A percentile compares a stretch with the other conserved stretches of the same genome.
phyloP scores from a whole-genome alignment of 2,797 vertebrate species.

The Acropternis orthonyx region DNA sequence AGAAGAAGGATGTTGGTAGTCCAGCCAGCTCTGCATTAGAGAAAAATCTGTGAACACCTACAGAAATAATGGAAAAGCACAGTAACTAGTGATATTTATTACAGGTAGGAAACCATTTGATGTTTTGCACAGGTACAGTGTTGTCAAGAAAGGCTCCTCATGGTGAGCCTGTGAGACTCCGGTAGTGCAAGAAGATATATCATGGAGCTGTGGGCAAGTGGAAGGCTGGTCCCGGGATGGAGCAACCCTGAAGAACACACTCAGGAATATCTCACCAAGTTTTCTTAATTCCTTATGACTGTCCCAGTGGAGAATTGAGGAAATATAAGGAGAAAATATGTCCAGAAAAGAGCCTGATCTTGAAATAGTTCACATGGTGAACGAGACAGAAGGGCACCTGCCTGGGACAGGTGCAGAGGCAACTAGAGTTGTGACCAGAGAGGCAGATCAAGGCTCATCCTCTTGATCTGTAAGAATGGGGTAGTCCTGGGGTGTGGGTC shows the following conservation, averaged over 20 bases:
- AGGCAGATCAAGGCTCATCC: background rate
- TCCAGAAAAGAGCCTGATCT: background rate
- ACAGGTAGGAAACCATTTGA: background rate
- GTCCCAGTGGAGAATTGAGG: background rate
- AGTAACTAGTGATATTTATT: background rate
- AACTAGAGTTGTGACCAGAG: background rate
- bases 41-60: background rate
- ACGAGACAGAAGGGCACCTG: background rate
- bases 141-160: background rate
- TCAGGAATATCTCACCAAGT: background rate
- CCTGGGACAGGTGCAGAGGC: background rate
- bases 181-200: background rate
- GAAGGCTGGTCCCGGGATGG: background rate
- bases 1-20: background rate
- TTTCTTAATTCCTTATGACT: background rate
- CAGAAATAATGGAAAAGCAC: conserved; percentile 16
- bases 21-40: background rate
- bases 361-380: background rate
- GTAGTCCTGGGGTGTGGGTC: background rate
- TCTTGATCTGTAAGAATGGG: background rate
- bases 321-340: background rate
- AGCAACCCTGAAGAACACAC: rapidly evolving
- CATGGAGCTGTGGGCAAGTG: background rate
- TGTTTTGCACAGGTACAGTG: background rate
- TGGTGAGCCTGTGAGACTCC: rapidly evolving